These are phyloP conservation scores for Ceratina japonica DNA, from an alignment of 1,140 invertebrate genomes.

Conservation along the genomic window DNA sequence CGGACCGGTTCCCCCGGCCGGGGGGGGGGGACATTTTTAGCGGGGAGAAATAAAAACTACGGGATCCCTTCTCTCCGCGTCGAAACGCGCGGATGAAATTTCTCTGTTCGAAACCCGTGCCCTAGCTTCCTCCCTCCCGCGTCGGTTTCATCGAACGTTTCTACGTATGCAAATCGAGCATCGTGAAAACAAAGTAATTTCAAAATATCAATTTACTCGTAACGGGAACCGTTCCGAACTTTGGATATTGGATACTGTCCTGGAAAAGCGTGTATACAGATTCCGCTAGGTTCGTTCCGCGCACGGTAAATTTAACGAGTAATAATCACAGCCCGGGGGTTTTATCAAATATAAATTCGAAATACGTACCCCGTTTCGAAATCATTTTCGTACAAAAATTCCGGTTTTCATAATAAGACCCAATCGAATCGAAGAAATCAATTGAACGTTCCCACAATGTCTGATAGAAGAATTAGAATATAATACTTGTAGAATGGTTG, in stretches of 20 bases:
- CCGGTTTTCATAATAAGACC: too few relatives aligned
- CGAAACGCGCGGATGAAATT: neutral
- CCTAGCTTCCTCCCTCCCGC: too few relatives aligned
- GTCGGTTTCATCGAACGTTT: too few relatives aligned
- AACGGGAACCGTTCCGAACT: neutral
- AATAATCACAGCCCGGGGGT: too few relatives aligned
- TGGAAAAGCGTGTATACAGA: neutral
- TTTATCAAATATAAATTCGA: too few relatives aligned
- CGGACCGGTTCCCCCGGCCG: neutral
- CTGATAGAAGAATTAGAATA: too few relatives aligned
- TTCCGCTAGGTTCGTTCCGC: neutral
- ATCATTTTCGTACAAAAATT: too few relatives aligned
- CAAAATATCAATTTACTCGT: neutral
- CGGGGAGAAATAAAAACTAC: neutral
- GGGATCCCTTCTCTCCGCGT: neutral
- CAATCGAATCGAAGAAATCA: too few relatives aligned
- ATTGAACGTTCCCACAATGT: too few relatives aligned
- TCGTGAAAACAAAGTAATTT: conserved; percentile 7
- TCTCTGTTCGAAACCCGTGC: neutral
- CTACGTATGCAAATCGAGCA: neutral
- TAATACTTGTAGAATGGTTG: too few relatives aligned
- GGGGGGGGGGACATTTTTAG: neutral
- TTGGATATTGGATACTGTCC: neutral
- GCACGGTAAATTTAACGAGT: too few relatives aligned
- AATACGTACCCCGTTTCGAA: too few relatives aligned